Evolutionary conservation across 2,888 invertebrate species (phyloP), one percentile per base, ranked within the genome.

Genomic region (Syritta pipiens): DNA sequence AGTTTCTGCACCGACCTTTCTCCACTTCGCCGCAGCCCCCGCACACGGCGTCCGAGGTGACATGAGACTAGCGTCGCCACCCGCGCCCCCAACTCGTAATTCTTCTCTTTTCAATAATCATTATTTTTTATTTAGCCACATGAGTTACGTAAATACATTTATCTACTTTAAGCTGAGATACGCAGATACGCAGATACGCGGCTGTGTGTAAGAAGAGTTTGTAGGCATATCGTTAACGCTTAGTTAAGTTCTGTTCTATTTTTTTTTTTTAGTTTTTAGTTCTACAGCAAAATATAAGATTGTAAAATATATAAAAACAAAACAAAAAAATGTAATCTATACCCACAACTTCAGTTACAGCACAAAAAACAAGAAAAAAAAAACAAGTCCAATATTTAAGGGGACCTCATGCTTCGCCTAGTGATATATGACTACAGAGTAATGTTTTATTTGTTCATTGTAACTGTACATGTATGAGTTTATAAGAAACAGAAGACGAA

Each of bases 21-120:
- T 89, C 89, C 65, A 88, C 89, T 40, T 89, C 89, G 81, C 89
- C 89, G 37, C 87, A 89, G 59, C 84, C 87, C 42, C 85, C 85
- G 40, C 86, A 85, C 26, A 85, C 84, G 81, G 84, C 86, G 3
- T 84, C 86, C 14, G 88, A 88, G 82, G 86, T 88, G 72, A 88
- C 88, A 87, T 88, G 88, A 88, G 85, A 85, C 32, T 72, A 81
- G 81, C n/a, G n/a, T n/a, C n/a, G n/a, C n/a, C n/a, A n/a, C 62
- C 57, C 35, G 35, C 12, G 20, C 6, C 42, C 53, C 48, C n/a
- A n/a, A n/a, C n/a, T n/a, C n/a, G n/a, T n/a, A n/a, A n/a, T n/a
- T n/a, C 24, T 51, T 74, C 49, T 57, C 68, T 65, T 53, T 65
- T 59, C 55, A 57, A 46, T 48, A 51, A 53, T 35, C 37, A 71